phyloP scores from a whole-genome alignment of 2,113 vertebrate species.

The Tragulus kanchil region DNA sequence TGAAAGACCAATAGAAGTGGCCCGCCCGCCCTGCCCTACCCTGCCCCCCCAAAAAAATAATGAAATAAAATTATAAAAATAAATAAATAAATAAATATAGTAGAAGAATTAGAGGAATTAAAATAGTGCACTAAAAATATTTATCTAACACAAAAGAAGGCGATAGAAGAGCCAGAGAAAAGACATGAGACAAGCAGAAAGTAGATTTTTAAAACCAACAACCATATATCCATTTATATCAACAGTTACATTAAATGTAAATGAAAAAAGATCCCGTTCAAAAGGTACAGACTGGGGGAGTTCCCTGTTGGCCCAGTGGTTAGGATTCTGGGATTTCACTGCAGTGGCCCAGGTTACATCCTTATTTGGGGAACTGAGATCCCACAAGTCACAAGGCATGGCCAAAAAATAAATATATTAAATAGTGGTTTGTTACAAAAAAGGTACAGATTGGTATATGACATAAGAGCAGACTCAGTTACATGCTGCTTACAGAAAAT shows the following conservation, averaged over 20 bases:
- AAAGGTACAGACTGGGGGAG: too few relatives aligned
- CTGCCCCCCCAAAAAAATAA: too few relatives aligned
- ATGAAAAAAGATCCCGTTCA: background rate
- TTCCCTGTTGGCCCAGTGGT: too few relatives aligned
- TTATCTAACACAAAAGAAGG: background rate
- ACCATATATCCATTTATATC: background rate
- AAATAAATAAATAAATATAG: background rate
- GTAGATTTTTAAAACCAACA: background rate
- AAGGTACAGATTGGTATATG: background rate
- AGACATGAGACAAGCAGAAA: background rate
- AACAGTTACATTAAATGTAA: background rate
- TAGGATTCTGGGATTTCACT: too few relatives aligned
- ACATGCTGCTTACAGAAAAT: background rate
- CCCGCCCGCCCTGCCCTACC: too few relatives aligned
- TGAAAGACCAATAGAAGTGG: too few relatives aligned
- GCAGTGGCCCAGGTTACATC: too few relatives aligned
- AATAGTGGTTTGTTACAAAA: too few relatives aligned
- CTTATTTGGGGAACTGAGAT: too few relatives aligned
- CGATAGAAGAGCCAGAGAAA: background rate
- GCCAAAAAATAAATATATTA: too few relatives aligned
- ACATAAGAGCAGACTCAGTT: background rate
- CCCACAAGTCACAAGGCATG: too few relatives aligned
- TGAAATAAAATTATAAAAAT: too few relatives aligned
- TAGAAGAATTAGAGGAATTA: background rate
- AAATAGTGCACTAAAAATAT: background rate